Conservation (phyloP, 2,113 vertebrate species). For the Hemibagrus wyckioides region DNA sequence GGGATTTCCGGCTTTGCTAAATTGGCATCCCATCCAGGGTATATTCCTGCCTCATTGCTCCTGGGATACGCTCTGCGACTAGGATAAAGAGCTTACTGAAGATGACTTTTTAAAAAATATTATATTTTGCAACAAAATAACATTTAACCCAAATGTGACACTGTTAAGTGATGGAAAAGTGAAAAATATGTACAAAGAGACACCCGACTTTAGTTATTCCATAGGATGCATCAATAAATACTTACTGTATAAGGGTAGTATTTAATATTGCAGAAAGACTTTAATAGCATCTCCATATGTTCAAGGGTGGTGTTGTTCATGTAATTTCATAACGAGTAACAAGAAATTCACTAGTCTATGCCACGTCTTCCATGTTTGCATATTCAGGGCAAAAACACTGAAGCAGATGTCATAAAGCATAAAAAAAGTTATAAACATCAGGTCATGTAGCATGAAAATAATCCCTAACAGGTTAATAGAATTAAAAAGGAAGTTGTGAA, state of each 20-base stretch:
- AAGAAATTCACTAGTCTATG: neutral
- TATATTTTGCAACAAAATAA: neutral
- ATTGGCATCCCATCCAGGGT: neutral
- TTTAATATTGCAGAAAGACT: neutral
- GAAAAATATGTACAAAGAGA: neutral
- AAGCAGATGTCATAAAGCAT: neutral
- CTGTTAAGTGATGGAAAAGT: neutral
- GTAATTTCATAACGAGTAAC: neutral
- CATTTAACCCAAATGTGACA: neutral
- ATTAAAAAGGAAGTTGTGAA: neutral
- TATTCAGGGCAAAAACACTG: neutral
- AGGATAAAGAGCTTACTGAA: constrained; percentile 1
- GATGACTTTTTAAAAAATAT: too few species aligned
- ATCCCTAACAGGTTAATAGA: neutral
- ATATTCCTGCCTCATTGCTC: neutral
- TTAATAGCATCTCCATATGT: neutral
- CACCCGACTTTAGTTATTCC: neutral
- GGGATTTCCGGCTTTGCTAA: neutral
- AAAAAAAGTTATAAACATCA: neutral
- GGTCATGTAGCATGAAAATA: neutral
- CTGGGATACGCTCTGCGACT: neutral
- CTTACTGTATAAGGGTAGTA: neutral
- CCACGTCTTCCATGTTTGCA: neutral
- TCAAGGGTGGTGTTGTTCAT: neutral
- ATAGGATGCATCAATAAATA: neutral